Evolutionary conservation across 2,888 invertebrate species (phyloP), one percentile per base, ranked within the genome.

Genomic region (Holacanthella duospinosa): DNA sequence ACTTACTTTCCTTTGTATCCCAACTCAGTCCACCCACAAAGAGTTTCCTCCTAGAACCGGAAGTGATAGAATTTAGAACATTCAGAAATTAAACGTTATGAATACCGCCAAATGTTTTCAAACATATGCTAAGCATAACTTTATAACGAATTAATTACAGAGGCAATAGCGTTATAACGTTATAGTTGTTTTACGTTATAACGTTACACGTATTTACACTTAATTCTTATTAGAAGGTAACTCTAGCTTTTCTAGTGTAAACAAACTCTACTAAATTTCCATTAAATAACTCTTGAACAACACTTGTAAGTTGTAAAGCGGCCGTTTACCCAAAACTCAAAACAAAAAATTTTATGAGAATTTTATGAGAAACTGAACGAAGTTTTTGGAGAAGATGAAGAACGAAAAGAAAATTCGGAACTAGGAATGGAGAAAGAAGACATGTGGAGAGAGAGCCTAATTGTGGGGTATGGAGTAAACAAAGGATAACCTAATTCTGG

Each of bases 1-100:
- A 59, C 44, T 59, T 59, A 59, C 59, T 44, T 59, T 59, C 59
- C 21, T 59, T 59, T 4, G 59, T 59, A 12, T 59, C 59, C 59
- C 59, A 59, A 59, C 43, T 44, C 28, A 59, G 26, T 2, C 59
- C 59, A 43, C 59, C 59, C 24, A 59, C 59, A 43, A 59, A 59
- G 25, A 59, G 28, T 44, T 59, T 59, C 44, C 59, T 59, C 59
- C 59, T 59, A 28, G 21, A 59, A 58, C 24, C 24, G 28, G 29
- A 57, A 57, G 27, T 21, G 29, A 57, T 48, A 48, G 48, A 55
- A 27, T 55, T 25, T 55, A 25, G 24, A 48, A 21, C 12, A 27
- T 55, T 25, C 26, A 25, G 24, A 25, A 27, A 55, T 55, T 57
- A 57, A n/a, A 57, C 57, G 57, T 57, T 57, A 57, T 57, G n/a